Percentiles rank a stretch among this genome's conserved stretches.
Conservation (phyloP, 2,888 invertebrate genomes). For the Lycaena phlaeas region DNA sequence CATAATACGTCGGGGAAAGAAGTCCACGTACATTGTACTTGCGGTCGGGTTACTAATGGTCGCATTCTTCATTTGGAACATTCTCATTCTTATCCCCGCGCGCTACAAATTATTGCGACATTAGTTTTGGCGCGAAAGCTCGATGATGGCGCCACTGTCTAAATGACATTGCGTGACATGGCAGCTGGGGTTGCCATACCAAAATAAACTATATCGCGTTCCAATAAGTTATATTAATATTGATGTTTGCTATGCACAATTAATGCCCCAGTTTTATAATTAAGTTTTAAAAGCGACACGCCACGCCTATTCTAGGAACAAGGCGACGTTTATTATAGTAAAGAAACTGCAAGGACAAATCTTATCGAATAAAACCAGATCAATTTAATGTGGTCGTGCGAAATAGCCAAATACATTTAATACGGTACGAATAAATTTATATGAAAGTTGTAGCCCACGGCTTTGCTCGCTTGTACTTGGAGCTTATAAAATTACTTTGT, state of each 20-base stretch:
- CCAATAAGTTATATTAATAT: slow-evolving; percentile 8
- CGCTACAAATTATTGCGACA: no score
- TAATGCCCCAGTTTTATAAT: slow-evolving; percentile 8
- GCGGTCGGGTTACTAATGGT: no score
- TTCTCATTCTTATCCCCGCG: no score
- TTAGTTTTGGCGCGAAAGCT: no score
- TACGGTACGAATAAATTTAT: no score
- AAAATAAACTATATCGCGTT: slow-evolving; percentile 10
- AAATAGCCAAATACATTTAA: background rate
- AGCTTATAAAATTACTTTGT: no score
- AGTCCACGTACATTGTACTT: no score
- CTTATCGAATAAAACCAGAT: slow-evolving; percentile 8
- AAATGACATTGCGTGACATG: slow-evolving; percentile 29
- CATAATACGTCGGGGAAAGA: slow-evolving; percentile 38
- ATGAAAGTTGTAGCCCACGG: no score
- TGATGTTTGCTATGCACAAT: slow-evolving; percentile 1
- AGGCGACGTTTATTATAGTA: slow-evolving; percentile 12
- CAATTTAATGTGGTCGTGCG: slow-evolving; percentile 10
- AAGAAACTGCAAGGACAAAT: slow-evolving; percentile 9
- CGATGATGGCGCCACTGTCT: slow-evolving; percentile 49
- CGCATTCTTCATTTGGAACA: no score
- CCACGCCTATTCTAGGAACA: slow-evolving; percentile 4
- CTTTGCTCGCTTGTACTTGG: no score
- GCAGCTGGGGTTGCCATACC: background rate
- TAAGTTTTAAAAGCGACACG: slow-evolving; percentile 4